These are phyloP conservation scores for Allygus modestus DNA, from an alignment of 2,888 invertebrate species.

Conservation along the genomic window DNA sequence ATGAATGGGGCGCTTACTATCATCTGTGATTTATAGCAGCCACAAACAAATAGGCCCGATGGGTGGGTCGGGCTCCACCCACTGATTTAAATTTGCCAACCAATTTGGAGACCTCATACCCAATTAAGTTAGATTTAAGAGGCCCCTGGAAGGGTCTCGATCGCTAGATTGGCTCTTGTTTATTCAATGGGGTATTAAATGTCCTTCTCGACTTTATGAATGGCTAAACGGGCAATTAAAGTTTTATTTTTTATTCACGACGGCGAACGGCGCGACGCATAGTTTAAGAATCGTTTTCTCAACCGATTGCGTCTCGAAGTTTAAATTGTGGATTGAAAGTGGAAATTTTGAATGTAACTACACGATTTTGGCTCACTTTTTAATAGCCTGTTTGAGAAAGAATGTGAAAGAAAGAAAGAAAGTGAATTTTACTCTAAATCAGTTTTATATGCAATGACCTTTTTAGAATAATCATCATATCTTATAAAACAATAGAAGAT, in stretches of 20 bases:
- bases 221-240: conserved; percentile 45
- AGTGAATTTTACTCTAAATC: too few relatives aligned
- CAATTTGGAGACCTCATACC: conserved; percentile 57
- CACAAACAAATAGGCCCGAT: conserved; percentile 26
- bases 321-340: background rate
- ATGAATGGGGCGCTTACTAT: conserved; percentile 45
- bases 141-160: conserved; percentile 34
- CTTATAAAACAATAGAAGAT: too few relatives aligned
- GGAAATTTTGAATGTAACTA: background rate
- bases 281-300: background rate
- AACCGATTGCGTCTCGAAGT: background rate
- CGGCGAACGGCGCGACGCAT: background rate
- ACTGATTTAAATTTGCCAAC: conserved; percentile 59
- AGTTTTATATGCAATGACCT: too few relatives aligned
- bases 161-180: conserved; percentile 50
- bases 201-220: conserved; percentile 47
- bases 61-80: conserved; percentile 45
- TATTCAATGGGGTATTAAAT: conserved; percentile 54
- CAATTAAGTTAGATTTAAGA: conserved; percentile 59
- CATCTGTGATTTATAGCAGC: conserved; percentile 33
- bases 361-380: too few relatives aligned
- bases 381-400: too few relatives aligned
- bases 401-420: too few relatives aligned
- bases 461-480: too few relatives aligned
- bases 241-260: conserved; percentile 45